These are phyloP conservation scores for Lophius piscatorius DNA, from an alignment of 2,113 vertebrate species.

Conservation along the genomic window DNA sequence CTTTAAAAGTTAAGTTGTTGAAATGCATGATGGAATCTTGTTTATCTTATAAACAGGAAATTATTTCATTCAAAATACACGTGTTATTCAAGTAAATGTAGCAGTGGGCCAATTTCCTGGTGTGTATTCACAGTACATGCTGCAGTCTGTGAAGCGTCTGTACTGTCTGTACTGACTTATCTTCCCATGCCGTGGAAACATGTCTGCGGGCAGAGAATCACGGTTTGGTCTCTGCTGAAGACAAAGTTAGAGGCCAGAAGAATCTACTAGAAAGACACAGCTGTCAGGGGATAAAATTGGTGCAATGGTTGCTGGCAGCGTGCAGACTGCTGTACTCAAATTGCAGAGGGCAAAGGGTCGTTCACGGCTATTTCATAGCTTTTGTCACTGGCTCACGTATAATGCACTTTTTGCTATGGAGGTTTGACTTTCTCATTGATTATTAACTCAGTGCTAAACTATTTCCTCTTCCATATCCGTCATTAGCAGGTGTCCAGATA, in stretches of 20 bases:
- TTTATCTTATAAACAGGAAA: no score
- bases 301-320: constrained; percentile 66
- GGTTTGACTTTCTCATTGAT: not conserved
- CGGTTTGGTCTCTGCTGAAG: constrained; percentile 67
- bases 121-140: no score
- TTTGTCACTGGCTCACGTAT: constrained; percentile 21
- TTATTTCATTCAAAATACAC: no score
- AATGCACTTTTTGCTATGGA: not conserved
- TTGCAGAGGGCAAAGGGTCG: constrained; percentile 79
- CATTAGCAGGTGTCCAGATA: not conserved
- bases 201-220: no score
- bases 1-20: no score
- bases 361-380: constrained; percentile 57
- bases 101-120: no score
- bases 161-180: no score
- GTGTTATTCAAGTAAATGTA: no score
- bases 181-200: no score
- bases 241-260: constrained; percentile 81
- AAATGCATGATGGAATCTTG: no score
- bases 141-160: no score
- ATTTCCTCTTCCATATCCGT: constrained; percentile 28
- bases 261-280: constrained; percentile 82
- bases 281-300: constrained; percentile 83
- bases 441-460: constrained; percentile 23
- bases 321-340: constrained; percentile 60